Percentiles rank a stretch among this genome's conserved stretches.
Conservation (phyloP, 2,113 vertebrate species). For the Trochalopteron elliotii region DNA sequence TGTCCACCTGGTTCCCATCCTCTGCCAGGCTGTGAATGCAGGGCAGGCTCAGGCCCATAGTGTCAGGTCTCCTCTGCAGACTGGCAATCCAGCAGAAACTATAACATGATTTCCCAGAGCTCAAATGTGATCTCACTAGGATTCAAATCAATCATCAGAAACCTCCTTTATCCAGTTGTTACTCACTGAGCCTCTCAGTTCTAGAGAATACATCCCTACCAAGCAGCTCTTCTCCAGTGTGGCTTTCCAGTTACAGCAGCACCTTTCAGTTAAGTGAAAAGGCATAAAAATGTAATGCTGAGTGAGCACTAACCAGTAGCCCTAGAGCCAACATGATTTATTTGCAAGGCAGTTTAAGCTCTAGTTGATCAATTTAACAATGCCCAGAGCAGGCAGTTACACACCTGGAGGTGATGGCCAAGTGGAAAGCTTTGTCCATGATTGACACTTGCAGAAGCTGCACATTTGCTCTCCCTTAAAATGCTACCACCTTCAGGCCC, state of each 20-base stretch:
- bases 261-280: not conserved
- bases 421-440: accelerated
- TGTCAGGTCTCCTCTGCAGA: not conserved
- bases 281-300: not conserved
- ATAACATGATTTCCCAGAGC: not conserved
- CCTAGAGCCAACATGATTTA: accelerated
- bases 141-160: slow-evolving; percentile 9
- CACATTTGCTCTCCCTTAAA: not conserved
- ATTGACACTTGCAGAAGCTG: not conserved
- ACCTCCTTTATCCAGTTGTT: not conserved
- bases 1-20: not conserved
- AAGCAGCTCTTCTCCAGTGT: not conserved
- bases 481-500: accelerated
- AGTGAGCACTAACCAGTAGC: not conserved
- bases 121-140: not conserved
- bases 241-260: not conserved
- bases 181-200: not conserved
- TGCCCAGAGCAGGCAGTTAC: accelerated
- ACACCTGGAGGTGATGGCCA: accelerated
- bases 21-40: not conserved
- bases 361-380: accelerated
- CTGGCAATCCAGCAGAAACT: not conserved
- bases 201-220: not conserved
- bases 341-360: not conserved
- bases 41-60: accelerated